Base-by-base conservation (phyloP, 1,140 invertebrate species). In the Gonatopus flavifemur region DNA sequence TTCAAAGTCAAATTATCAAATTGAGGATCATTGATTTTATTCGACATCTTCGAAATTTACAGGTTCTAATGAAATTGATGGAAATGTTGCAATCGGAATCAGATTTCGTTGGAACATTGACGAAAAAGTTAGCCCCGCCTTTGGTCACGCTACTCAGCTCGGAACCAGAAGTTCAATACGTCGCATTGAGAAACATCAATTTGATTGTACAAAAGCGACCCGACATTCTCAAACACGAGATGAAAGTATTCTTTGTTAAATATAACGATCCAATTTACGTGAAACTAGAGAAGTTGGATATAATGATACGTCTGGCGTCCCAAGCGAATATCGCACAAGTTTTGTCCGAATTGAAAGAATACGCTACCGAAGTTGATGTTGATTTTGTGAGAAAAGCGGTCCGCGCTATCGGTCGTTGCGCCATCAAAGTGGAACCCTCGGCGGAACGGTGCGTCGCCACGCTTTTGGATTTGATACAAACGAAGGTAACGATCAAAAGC, bases 181-280 rank as follows among this genome's bases (percentile, higher is more conserved):
- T 99, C 9, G 98, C 97, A 2, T 79, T 99, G 25, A 78, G 98
- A 49, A 99, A 99, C 73, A 99, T 99, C 61, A 99, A 99, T 79
- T 82, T 99, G 2, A 98, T 99, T 62, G 97, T 99, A 15, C 98
- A 99, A 76, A 99, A 99, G 74, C 84, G 97, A 43, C 94, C 96
- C 0, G 97, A 99, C 55, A 98, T 99, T 57, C 76, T 99, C n/a
- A 99, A 99, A 72, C 96, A 99, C 67, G 98, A 99, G 79, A 99
- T 99, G 96, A 99, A 99, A 82, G 97, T 89, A 49, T 99, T 99
- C 80, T 99, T 99, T 74, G 98, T 99, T 12, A 99, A 99, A 68
- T 99, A 99, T 79, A 99, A 99, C 74, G 98, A 99, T 82, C 98
- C 98, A 7, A 99, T 99, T 72, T 99, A 99, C 77, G 97, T 99